Evolutionary conservation across 2,113 vertebrate species (phyloP).

Genomic region (Rallus limicola): DNA sequence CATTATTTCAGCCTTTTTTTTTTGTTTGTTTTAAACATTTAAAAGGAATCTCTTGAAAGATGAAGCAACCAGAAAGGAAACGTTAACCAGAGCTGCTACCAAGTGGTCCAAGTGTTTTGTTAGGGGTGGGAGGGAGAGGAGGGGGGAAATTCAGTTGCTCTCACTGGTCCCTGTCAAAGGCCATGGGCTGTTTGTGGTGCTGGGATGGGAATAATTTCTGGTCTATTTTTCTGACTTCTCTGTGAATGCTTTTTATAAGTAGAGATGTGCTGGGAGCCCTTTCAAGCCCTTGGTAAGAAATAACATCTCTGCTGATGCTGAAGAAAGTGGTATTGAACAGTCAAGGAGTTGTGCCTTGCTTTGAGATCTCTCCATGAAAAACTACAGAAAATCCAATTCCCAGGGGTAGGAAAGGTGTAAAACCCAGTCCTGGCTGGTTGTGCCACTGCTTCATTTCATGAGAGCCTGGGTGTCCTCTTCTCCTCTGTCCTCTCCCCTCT

Average conservation of each 20-base stretch:
- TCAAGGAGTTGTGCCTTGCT: constrained; percentile 72
- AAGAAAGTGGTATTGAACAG: constrained; percentile 3
- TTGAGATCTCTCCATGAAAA: not conserved
- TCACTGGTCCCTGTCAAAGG: not conserved
- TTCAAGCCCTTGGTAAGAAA: not conserved
- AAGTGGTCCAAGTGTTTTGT: constrained; percentile 29
- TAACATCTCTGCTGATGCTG: not conserved
- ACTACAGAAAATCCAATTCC: not conserved
- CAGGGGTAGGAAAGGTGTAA: not conserved
- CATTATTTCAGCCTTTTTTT: not conserved
- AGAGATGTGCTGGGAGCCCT: not conserved
- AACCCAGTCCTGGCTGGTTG: not conserved
- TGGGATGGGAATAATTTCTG: not conserved
- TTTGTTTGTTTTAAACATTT: not conserved
- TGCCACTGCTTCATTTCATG: not conserved
- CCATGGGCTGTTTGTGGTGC: not conserved
- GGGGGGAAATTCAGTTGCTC: not conserved
- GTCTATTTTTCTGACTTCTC: constrained; percentile 4
- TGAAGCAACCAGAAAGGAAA: constrained; percentile 38
- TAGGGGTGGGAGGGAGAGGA: not conserved
- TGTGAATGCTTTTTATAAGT: constrained; percentile 40
- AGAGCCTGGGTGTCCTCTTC: not conserved
- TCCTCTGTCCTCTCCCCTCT: no score
- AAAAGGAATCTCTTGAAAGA: not conserved
- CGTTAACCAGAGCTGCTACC: constrained; percentile 23